Percentiles rank a stretch among this genome's conserved stretches.
phyloP scores from a whole-genome alignment of 2,888 invertebrate genomes.

The Cryptus viduatorius region DNA sequence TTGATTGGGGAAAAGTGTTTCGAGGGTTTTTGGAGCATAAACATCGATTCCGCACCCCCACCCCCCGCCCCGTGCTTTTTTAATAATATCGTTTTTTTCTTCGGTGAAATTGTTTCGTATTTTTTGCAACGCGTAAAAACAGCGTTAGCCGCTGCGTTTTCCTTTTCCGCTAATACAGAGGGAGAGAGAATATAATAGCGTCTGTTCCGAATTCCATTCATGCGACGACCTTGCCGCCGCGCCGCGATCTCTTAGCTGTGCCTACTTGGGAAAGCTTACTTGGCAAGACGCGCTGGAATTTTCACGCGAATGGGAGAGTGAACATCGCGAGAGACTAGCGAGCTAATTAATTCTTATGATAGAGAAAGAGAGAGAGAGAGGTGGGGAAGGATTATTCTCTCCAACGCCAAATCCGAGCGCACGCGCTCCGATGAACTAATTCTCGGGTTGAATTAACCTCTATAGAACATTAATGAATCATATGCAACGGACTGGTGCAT shows the following conservation, averaged over 20 bases:
- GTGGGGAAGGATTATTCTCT: neutral
- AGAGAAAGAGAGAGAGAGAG: neutral
- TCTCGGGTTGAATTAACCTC: constrained; percentile 45
- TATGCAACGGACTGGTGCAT: constrained; percentile 35
- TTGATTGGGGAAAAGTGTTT: neutral
- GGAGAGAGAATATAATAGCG: constrained; percentile 63
- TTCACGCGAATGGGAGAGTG: constrained; percentile 62
- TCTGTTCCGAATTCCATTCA: constrained; percentile 80
- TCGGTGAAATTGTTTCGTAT: constrained; percentile 42
- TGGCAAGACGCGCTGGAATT: constrained; percentile 68
- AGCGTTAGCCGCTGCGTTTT: constrained; percentile 39
- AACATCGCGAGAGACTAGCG: constrained; percentile 50
- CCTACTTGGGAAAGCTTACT: constrained; percentile 68
- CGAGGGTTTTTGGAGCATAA: no score
- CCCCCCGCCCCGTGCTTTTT: neutral
- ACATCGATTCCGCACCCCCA: no score
- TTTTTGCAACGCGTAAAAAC: constrained; percentile 53
- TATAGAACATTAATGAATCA: constrained; percentile 54
- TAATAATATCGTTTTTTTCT: neutral
- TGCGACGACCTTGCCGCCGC: constrained; percentile 76
- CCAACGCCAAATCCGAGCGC: neutral
- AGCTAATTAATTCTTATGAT: constrained; percentile 57
- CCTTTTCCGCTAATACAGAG: constrained; percentile 42
- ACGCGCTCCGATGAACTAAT: constrained; percentile 50
- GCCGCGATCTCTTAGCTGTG: constrained; percentile 44